Evolutionary conservation across 2,113 vertebrate genomes (phyloP), one percentile per base, ranked within the genome.

Genomic region (Nesoenas mayeri): DNA sequence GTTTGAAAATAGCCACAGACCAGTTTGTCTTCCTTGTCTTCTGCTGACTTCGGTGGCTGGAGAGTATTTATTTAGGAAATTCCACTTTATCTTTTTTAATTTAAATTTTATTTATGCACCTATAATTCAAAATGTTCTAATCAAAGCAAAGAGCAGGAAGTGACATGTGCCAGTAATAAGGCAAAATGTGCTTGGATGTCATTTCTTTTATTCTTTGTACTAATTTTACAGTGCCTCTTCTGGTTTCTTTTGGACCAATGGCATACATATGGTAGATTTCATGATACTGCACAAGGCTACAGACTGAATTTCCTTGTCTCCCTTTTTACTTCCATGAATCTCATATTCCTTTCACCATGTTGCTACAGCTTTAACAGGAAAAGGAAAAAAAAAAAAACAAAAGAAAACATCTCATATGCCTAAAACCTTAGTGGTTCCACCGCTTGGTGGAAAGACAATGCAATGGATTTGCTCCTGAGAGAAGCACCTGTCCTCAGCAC

Each of bases 91-190:
- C 48, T 42, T 82, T 81, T 58, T 47, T 47, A 19, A 7, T 47
- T 44, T 44, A 18, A 47, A 47, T 47, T 47, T 32, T 1, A 0
- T 44, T 77, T 86, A 32, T 40, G 48, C 3, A 9, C 5, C 0
- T 3, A 10, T 75, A 72, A 65, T 69, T 56, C 13, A 67, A 90
- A 82, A 48, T 1, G 1, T 75, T 75, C 17, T 44, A 42, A 57
- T 66, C 20, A 48, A 81, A 91, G 64, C 18, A 40, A 69, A 80
- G 12, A 65, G 29, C 20, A 79, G 50, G 26, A 42, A 82, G 32
- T 42, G 48, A 21, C 12, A 36, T 7, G 15, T 75, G 20, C 31
- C 44, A 51, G 24, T 61, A 85, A 57, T 4, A 9, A 44, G 34
- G 32, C 21, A 65, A 34, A 60, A 32, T 32, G 32, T 84, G 40